These are phyloP conservation scores for Remorina albescens DNA, from an alignment of 2,797 vertebrate species.

Conservation along the genomic window DNA sequence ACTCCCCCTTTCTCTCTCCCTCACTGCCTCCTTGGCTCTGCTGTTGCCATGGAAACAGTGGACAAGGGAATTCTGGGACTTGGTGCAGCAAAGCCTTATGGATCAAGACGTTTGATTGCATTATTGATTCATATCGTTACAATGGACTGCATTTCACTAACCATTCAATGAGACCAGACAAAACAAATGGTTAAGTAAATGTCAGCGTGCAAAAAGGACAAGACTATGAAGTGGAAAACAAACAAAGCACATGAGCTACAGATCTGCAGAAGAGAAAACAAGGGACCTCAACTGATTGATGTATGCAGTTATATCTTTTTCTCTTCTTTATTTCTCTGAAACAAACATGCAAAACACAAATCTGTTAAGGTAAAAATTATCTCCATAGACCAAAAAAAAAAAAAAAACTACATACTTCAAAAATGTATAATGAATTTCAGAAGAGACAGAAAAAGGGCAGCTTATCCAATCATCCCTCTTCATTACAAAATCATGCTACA, in stretches of 20 bases:
- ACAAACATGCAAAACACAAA: too few relatives aligned
- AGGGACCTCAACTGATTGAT: neutral
- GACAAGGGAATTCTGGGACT: constrained; percentile 76
- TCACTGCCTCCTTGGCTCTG: constrained; percentile 28
- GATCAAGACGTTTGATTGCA: constrained; percentile 56
- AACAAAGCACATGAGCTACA: too few relatives aligned
- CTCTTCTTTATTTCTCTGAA: neutral
- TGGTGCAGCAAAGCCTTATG: constrained; percentile 65
- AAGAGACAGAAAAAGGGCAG: too few relatives aligned
- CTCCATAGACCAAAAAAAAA: too few relatives aligned
- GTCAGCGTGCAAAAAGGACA: neutral
- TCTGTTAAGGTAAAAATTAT: too few relatives aligned
- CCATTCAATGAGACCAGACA: neutral
- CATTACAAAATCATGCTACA: too few relatives aligned
- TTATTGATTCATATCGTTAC: constrained; percentile 49
- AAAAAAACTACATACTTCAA: too few relatives aligned
- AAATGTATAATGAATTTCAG: too few relatives aligned
- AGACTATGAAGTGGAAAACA: neutral
- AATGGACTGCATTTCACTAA: constrained; percentile 16
- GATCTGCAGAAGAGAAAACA: neutral
- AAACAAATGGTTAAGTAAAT: constrained; percentile 1
- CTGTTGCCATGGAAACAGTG: constrained; percentile 81
- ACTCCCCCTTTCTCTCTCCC: neutral
- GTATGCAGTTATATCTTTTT: neutral
- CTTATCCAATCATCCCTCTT: too few relatives aligned